Base-by-base conservation (phyloP, 2,797 vertebrate genomes). In the Psittacula echo region DNA sequence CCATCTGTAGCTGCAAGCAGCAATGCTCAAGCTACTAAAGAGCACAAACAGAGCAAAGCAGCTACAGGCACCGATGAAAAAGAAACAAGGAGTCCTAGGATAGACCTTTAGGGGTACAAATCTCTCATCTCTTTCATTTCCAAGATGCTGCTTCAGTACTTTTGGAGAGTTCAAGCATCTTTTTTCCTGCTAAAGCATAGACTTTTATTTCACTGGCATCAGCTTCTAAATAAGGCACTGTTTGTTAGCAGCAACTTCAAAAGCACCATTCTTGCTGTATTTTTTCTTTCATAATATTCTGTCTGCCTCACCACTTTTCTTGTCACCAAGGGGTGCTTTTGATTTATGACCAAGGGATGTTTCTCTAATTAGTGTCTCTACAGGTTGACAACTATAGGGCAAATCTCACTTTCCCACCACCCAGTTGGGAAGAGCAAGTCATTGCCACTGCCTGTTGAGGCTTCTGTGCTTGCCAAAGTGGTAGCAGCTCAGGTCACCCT, bases 401-500 rank as follows among this genome's bases (percentile, higher is more conserved):
- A 32, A 22, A 41, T 37, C 70, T 66, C 30, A 30, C 16, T 37
- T 50, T 37, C 18, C 42, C 39, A 24, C n/a, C 50, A 3, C 29
- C 41, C 16, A 1, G 3, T 37, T 50, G 53, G 47, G 87, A 44
- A 85, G 10, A 6, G 16, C 34, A 7, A 58, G 15, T n/a, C 26
- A 2, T 4, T 18, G 1, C 5, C 1, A 2, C 13, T 2, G 6
- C 70, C 53, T 12, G 29, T 15, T 19, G 26, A 45, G 23, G n/a
- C 18, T 44, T 12, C 22, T 37, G 65, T 26, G 3, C 58, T 58
- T 8, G 32, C 61, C 37, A 8, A 41, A 62, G 76, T 0, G 23
- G 23, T 32, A 0, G 2, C 14, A 13, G 2, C 71, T 39, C 9
- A 2, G 48, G 23, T 39, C 4, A 4, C 11, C 22, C 48, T 21